Conservation (phyloP, 2,888 invertebrate genomes). For the Ectemnius continuus region DNA sequence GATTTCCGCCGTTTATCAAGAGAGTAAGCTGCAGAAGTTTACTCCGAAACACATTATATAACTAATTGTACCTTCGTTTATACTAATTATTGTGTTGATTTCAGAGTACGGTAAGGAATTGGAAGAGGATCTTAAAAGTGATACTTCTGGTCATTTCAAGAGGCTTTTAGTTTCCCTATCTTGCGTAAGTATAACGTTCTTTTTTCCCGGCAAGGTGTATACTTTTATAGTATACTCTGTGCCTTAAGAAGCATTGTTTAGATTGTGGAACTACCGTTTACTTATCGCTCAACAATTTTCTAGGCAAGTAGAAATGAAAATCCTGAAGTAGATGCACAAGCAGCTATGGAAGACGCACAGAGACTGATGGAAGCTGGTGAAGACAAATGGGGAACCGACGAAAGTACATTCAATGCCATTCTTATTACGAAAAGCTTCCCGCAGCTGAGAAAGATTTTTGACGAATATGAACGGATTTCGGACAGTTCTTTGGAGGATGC, state of each 20-base stretch:
- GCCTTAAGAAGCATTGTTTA: too few relatives aligned
- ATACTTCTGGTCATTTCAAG: conserved; percentile 95
- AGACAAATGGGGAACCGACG: conserved; percentile 88
- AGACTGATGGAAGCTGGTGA: conserved; percentile 87
- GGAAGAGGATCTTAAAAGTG: conserved; percentile 90
- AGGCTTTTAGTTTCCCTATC: conserved; percentile 91
- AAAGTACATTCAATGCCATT: conserved; percentile 91
- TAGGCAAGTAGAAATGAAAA: conserved; percentile 88
- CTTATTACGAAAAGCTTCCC: conserved; percentile 88
- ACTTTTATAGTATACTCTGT: too few relatives aligned
- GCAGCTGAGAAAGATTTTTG: conserved; percentile 83
- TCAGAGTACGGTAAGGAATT: conserved; percentile 88
- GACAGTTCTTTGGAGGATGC: conserved; percentile 90
- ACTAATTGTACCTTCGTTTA: background rate
- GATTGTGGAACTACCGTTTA: background rate
- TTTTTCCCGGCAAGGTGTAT: too few relatives aligned
- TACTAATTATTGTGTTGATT: background rate
- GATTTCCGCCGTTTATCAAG: conserved; percentile 87
- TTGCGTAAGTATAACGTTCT: conserved; percentile 75
- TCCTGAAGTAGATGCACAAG: conserved; percentile 84
- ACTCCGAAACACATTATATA: background rate
- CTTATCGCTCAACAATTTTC: background rate
- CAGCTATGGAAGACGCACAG: conserved; percentile 90
- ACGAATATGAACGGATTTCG: conserved; percentile 87
- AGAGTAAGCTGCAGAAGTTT: conserved; percentile 81